Evolutionary conservation across 1,140 invertebrate genomes (phyloP), one percentile per base, ranked within the genome.

Genomic region (Ephestia elutella): DNA sequence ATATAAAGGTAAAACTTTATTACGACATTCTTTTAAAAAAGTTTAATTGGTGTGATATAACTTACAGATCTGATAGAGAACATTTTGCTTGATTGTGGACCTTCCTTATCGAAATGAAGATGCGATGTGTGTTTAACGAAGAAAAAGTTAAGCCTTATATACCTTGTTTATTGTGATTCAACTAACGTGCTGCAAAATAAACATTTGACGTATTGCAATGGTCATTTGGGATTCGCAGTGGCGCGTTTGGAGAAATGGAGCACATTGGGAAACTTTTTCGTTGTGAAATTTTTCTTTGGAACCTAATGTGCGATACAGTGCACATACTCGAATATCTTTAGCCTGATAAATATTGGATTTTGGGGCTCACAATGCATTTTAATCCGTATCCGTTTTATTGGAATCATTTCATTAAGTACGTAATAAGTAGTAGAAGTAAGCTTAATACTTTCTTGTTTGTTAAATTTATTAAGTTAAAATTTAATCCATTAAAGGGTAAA

Each of bases 21-120:
- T 2, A 25, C 7, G 21, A 25, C 2, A 2, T 25, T 25, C 21
- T 3, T 25, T 25, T 2, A 25, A 25, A 20, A 56, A 56, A 57
- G 30, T 44, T 32, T 18, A 38, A 60, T n/a, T n/a, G n/a, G n/a
- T n/a, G n/a, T n/a, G n/a, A n/a, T n/a, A n/a, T n/a, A 51, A 70
- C 83, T 82, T 75, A 87, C 85, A 86, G 80, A 82, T 85, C 85
- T 85, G 55, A 86, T 79, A 73, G 80, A 80, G 73, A 83, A 81
- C 86, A 88, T 88, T 71, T 84, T 86, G 86, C 75, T 75, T 84
- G 72, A 18, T 75, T 75, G 50, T 67, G 65, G 72, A 84, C 86
- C 86, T 88, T 86, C 80, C 80, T 80, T 75, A 68, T 61, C 67
- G 75, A 79, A 75, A 78, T 80, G 72, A 82, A 72, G 77, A 83